These are phyloP conservation scores for Pseudomyrmex gracilis DNA, from an alignment of 1,140 invertebrate genomes.

Conservation along the genomic window DNA sequence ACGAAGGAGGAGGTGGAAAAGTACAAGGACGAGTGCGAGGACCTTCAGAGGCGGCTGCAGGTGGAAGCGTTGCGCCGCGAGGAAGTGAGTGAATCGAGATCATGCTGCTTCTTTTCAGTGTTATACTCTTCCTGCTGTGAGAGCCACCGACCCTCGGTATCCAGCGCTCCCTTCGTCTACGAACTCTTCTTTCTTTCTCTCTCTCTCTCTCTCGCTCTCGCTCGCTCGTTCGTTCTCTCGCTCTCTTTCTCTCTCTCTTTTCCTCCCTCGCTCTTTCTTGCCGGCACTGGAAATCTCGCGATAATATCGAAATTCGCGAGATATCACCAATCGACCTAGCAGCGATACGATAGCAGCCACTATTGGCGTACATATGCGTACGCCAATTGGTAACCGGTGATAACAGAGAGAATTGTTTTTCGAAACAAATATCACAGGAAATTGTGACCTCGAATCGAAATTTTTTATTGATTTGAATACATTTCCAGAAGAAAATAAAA, in stretches of 20 bases:
- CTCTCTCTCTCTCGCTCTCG: slow-evolving; percentile 13
- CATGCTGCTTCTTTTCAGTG: slow-evolving; percentile 11
- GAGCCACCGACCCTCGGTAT: slow-evolving; percentile 24
- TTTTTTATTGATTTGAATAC: neutral
- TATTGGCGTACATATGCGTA: neutral
- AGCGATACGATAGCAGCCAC: slow-evolving; percentile 10
- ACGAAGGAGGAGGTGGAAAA: slow-evolving; percentile 99
- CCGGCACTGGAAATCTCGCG: neutral
- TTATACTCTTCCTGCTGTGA: slow-evolving; percentile 19
- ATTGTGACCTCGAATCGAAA: neutral
- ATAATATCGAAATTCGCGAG: slow-evolving; percentile 28
- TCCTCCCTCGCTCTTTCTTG: neutral
- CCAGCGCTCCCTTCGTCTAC: slow-evolving; percentile 9
- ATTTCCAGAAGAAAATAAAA: neutral
- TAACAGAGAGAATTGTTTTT: neutral
- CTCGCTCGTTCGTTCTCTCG: no score
- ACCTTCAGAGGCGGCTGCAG: slow-evolving; percentile 95
- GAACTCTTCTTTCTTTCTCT: slow-evolving; percentile 1
- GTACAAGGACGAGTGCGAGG: slow-evolving; percentile 98
- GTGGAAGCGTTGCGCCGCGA: slow-evolving; percentile 96
- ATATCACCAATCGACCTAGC: slow-evolving; percentile 37
- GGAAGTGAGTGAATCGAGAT: slow-evolving; percentile 92
- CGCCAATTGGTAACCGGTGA: neutral
- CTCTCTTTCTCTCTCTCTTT: slow-evolving; percentile 6
- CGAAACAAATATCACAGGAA: neutral